Evolutionary conservation across 2,797 vertebrate genomes (phyloP).

Genomic region (Rhadinocentrus ornatus): DNA sequence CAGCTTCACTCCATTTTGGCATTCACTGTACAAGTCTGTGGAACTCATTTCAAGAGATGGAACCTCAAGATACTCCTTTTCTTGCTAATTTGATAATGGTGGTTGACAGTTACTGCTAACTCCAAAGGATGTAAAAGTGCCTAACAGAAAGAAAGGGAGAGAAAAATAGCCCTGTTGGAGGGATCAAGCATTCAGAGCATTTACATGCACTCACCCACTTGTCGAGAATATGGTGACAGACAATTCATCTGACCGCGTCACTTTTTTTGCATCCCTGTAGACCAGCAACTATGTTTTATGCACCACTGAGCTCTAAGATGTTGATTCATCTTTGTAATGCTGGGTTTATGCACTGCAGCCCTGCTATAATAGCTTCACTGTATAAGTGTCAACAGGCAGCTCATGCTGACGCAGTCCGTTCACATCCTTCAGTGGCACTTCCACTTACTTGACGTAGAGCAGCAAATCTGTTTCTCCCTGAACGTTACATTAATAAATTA

Average conservation of each 20-base stretch:
- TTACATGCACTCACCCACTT: neutral
- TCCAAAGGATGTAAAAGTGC: neutral
- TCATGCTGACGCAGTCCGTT: neutral
- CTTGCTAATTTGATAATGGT: neutral
- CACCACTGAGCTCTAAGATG: conserved; percentile 16
- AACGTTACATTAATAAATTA: neutral
- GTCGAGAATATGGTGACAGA: conserved; percentile 8
- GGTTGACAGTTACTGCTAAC: neutral
- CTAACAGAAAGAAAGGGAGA: neutral
- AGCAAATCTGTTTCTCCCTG: neutral
- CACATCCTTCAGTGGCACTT: neutral
- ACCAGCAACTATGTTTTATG: conserved; percentile 5
- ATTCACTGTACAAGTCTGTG: neutral
- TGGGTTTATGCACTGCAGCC: conserved; percentile 16
- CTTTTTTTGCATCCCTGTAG: conserved; percentile 2
- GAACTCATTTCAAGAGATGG: neutral
- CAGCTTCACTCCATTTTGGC: neutral
- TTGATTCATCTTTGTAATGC: conserved; percentile 26
- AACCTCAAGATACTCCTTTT: neutral
- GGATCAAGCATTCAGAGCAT: neutral
- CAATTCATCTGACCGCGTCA: conserved; percentile 3
- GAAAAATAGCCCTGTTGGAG: too few relatives aligned
- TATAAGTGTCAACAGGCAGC: conserved; percentile 9
- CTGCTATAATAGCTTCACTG: neutral
- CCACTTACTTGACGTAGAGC: neutral